Percentiles rank a stretch among this genome's conserved stretches.
phyloP scores from a whole-genome alignment of 2,888 invertebrate genomes.

The Melanostoma scalare region DNA sequence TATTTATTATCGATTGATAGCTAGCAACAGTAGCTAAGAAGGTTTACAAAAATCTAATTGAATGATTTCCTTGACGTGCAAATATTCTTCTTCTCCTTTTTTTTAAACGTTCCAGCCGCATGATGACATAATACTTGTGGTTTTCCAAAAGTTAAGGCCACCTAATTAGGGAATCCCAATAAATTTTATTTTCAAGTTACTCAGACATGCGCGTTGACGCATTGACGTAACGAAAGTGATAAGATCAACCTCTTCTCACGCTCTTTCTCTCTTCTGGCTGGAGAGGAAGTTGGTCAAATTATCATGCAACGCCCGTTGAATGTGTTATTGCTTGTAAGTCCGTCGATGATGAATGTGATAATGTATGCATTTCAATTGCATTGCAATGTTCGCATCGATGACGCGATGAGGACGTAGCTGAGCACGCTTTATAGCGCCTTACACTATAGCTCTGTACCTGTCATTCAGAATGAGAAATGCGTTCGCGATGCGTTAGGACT shows the following conservation, averaged over 20 bases:
- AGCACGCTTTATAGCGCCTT: conserved; percentile 68
- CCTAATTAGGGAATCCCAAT: conserved; percentile 62
- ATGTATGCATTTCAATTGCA: conserved; percentile 69
- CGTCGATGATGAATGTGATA: conserved; percentile 69
- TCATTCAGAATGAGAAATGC: conserved; percentile 69
- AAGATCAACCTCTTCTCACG: not conserved
- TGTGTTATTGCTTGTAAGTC: conserved; percentile 69
- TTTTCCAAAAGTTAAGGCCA: conserved; percentile 34
- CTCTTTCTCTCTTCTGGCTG: not conserved
- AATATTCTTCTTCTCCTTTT: conserved; percentile 1
- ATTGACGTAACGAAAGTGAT: conserved; percentile 69
- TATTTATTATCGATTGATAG: not conserved
- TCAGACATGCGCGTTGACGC: conserved; percentile 53
- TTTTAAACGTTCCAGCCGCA: not conserved
- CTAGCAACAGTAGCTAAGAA: conserved; percentile 10
- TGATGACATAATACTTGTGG: conserved; percentile 57
- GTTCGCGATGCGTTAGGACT: conserved; percentile 52
- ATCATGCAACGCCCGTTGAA: conserved; percentile 60
- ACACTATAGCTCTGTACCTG: conserved; percentile 43
- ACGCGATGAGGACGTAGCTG: conserved; percentile 12
- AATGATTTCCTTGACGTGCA: conserved; percentile 51
- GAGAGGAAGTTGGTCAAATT: conserved; percentile 61
- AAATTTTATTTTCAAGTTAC: conserved; percentile 42
- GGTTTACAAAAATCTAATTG: conserved; percentile 29
- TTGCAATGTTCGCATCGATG: conserved; percentile 31